phyloP scores from a whole-genome alignment of 2,888 invertebrate species.

The Phyllotreta cruciferae region DNA sequence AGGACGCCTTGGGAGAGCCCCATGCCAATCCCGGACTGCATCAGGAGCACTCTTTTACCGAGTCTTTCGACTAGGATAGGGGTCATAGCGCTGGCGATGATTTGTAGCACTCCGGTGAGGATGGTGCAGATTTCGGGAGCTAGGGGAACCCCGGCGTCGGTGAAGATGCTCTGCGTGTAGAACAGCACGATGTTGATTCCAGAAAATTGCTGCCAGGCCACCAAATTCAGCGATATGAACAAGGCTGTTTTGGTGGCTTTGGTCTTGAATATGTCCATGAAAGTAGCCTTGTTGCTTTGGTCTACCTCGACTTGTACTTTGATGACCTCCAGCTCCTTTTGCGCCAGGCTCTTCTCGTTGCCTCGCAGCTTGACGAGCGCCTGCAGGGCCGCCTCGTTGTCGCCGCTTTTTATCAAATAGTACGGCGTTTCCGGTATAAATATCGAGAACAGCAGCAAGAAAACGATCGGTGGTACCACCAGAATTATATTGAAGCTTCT shows the following conservation, averaged over 20 bases:
- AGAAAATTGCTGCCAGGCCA: constrained; percentile 81
- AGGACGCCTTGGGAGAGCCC: constrained; percentile 60
- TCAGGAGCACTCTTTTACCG: constrained; percentile 75
- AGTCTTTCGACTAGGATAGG: constrained; percentile 79
- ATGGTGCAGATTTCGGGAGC: constrained; percentile 76
- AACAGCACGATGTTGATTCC: constrained; percentile 84
- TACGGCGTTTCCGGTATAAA: constrained; percentile 87
- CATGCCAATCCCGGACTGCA: constrained; percentile 75
- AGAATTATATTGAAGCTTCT: constrained; percentile 70
- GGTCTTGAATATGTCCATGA: constrained; percentile 59
- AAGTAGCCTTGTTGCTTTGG: constrained; percentile 58
- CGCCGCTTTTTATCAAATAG: constrained; percentile 68
- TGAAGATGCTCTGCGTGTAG: constrained; percentile 76
- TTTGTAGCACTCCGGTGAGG: constrained; percentile 79
- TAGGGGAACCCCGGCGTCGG: constrained; percentile 55
- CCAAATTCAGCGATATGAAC: constrained; percentile 74
- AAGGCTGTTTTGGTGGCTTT: constrained; percentile 78
- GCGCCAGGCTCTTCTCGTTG: constrained; percentile 68
- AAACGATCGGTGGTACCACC: constrained; percentile 67
- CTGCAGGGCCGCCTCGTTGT: constrained; percentile 62
- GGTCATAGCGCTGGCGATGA: constrained; percentile 75
- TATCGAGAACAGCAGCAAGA: constrained; percentile 67
- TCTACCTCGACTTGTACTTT: constrained; percentile 62
- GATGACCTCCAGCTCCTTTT: constrained; percentile 70
- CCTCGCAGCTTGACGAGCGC: constrained; percentile 74